Percentiles rank a stretch among this genome's conserved stretches.
Conservation (phyloP, 2,113 vertebrate species). For the Odontophorus gujanensis region DNA sequence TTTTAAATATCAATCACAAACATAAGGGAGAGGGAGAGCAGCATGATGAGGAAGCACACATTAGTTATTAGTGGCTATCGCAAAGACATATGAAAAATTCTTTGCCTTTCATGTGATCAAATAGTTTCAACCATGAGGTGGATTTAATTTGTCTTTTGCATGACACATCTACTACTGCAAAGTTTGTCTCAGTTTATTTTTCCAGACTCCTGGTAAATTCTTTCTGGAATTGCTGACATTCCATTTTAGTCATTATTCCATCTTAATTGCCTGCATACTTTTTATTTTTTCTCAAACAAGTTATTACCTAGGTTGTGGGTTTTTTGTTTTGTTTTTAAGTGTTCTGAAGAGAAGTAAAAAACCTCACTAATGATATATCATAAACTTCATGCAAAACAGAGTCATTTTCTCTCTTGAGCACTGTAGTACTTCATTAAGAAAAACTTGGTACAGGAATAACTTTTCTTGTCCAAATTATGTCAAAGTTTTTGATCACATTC, state of each 20-base stretch:
- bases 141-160: not conserved
- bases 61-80: not conserved
- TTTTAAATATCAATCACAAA: not conserved
- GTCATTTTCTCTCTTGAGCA: conserved; percentile 1
- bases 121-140: not conserved
- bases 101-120: not conserved
- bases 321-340: not conserved
- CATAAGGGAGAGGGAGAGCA: not conserved
- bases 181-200: not conserved
- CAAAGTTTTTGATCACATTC: not conserved
- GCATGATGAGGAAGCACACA: not conserved
- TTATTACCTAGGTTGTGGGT: not conserved
- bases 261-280: not conserved
- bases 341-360: not conserved
- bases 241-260: not conserved
- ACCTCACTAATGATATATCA: conserved; percentile 7
- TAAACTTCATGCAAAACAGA: not conserved
- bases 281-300: not conserved
- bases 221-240: not conserved
- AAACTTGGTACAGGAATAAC: not conserved
- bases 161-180: not conserved
- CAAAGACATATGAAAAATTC: not conserved
- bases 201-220: not conserved
- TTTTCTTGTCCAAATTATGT: not conserved
- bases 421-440: conserved; percentile 14